Base-by-base conservation (phyloP, 2,113 vertebrate species). In the Anarhynchus alexandrinus region DNA sequence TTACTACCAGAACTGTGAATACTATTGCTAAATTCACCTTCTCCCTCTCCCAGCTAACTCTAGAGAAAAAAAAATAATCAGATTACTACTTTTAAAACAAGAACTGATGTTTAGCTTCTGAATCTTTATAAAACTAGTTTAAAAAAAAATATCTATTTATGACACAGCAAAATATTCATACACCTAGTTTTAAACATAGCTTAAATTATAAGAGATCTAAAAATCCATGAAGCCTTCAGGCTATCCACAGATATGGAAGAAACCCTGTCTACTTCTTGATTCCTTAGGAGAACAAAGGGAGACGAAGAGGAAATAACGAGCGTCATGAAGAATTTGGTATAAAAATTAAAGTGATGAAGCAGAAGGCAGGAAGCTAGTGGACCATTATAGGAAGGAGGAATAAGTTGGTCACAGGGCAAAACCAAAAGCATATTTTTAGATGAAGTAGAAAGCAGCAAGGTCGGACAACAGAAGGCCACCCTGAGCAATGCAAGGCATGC, bases 291-390 rank as follows among this genome's bases (percentile, higher is more conserved):
- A 54, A 61, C 1, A 74, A 84, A 80, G 22, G 54, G 34, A 69
- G 49, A 83, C 15, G 10, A 70, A 52, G 22, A 91, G 4, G 27
- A 84, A 77, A 55, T 14, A 51, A 32, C 0, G 1, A 90, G 34
- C 3, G 1, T 11, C 58, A 12, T 8, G 17, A 71, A 21, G 45
- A 61, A 14, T 0, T 0, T 49, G 21, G 49, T 72, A 45, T 25
- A 58, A 62, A 77, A 66, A 30, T 32, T 34, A 2, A 91, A 69
- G 51, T 0, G 2, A 52, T 17, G 42, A 73, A 64, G 49, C 43
- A 87, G 62, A 86, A 85, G 78, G 38, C 59, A 85, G 87, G 70
- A 93, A 87, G 43, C 47, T 11, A 51, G 49, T 4, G 20, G 25
- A 36, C 5, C 45, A 15, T 21, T 55, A 45, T 3, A 88, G 74